Conservation (phyloP, 2,797 vertebrate genomes). For the Darevskia nairensis region DNA sequence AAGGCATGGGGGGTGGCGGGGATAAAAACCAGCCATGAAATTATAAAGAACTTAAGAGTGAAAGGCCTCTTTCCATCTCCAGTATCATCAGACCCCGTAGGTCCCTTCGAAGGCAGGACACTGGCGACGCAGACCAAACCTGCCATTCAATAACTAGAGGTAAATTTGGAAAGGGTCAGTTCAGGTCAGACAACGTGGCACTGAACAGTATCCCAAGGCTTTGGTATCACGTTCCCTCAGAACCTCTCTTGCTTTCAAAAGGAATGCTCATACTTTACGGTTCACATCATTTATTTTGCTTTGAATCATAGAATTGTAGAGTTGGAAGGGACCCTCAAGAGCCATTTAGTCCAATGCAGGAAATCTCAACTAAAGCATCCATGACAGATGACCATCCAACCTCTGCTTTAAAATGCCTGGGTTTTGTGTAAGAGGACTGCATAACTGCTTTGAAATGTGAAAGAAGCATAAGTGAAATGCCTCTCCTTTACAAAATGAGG, state of each 20-base stretch:
- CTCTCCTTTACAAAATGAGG: not conserved
- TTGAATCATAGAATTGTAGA: too few relatives aligned
- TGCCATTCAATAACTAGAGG: not conserved
- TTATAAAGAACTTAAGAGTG: conserved; percentile 6
- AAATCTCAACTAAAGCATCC: too few relatives aligned
- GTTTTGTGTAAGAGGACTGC: not conserved
- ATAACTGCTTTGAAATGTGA: not conserved
- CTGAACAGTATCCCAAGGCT: not conserved
- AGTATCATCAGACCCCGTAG: not conserved
- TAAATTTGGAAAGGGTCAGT: not conserved
- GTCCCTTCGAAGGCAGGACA: not conserved
- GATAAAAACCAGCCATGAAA: conserved; percentile 11
- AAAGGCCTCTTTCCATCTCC: conserved; percentile 1
- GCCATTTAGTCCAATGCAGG: too few relatives aligned
- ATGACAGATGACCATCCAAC: too few relatives aligned
- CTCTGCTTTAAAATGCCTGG: not conserved
- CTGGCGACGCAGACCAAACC: not conserved
- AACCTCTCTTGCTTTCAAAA: not conserved
- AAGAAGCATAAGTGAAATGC: not conserved
- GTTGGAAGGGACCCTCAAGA: too few relatives aligned
- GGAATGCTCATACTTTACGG: not conserved
- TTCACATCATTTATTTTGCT: too few relatives aligned
- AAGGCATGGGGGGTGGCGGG: conserved; percentile 2
- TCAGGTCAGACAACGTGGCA: not conserved
- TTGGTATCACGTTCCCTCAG: not conserved